Conservation (phyloP, 2,888 invertebrate genomes). For the Furcula furcula region DNA sequence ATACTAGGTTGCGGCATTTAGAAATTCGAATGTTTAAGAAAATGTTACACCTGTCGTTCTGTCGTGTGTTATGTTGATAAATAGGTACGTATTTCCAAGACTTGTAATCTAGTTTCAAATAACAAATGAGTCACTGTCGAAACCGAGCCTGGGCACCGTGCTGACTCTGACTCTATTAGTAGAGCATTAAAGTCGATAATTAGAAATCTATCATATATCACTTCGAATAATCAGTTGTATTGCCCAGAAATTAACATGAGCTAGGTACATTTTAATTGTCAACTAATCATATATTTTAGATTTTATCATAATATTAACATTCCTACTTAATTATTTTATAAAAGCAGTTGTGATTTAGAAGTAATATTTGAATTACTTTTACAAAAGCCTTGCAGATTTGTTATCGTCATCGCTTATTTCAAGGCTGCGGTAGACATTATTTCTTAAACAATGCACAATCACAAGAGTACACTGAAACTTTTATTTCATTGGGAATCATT, state of each 20-base stretch:
- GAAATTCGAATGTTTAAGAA: not conserved
- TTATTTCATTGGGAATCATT: too few species aligned
- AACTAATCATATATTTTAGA: too few species aligned
- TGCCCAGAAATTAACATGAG: too few species aligned
- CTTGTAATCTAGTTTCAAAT: slow-evolving; percentile 5
- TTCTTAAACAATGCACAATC: not conserved
- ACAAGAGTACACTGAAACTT: too few species aligned
- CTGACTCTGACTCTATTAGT: not conserved
- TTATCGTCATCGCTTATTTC: not conserved
- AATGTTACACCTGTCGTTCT: not conserved
- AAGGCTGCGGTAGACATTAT: not conserved
- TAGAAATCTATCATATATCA: slow-evolving; percentile 3
- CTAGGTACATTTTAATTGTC: too few species aligned
- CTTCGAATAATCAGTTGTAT: too few species aligned
- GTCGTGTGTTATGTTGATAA: not conserved
- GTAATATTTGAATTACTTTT: too few species aligned
- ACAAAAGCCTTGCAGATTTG: not conserved
- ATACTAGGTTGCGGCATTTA: not conserved
- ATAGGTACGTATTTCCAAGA: not conserved
- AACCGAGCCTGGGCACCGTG: slow-evolving; percentile 9
- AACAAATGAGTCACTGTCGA: slow-evolving; percentile 17
- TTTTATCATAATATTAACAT: too few species aligned
- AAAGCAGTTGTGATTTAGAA: too few species aligned
- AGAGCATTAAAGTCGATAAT: slow-evolving; percentile 5
- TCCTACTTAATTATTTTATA: too few species aligned